Evolutionary conservation across 1,140 invertebrate species (phyloP), one percentile per base, ranked within the genome.

Genomic region (Rhopalosiphum padi): DNA sequence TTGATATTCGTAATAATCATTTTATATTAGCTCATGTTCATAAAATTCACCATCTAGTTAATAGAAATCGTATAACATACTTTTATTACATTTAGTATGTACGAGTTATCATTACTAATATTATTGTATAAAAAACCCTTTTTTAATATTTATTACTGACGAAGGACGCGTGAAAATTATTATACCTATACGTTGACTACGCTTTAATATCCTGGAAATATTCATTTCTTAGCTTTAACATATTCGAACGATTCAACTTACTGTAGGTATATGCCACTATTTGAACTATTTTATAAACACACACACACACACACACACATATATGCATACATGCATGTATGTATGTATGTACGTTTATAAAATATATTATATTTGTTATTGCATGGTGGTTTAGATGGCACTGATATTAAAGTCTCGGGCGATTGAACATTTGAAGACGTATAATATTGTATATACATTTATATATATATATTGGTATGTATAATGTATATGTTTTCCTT

Each of bases 311-410:
- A 30, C 23, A 43, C 3, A 41, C 8, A 23, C 9, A 85, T 5
- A 5, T 3, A 86, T 46, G 43, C 30, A 5, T 46, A 86, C 11
- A 23, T 86, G 9, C 30, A 25, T 43, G 25, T 43, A 43, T 85
- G 43, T 18, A 8, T 86, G 15, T 46, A 37, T 85, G 4, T 86
- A 22, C 11, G 43, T 46, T 11, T 30, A 87, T 87, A 18, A 83
- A 35, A 37, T 37, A 83, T 83, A 83, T 83, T 88, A 51, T 53
- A 37, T 55, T 89, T 89, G 88, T 89, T 89, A 89, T 89, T 55
- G 23, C 88, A 55, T 18, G 35, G n/a, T 3, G 35, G 51, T 89
- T 55, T 89, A 89, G 22, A 55, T 25, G 11, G 51, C 22, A 89
- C 87, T 37, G 87, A 41, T 89, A 89, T 89, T 55, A 55, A 55